phyloP scores from a whole-genome alignment of 2,888 invertebrate species.

The Tanaodytes sp. region DNA sequence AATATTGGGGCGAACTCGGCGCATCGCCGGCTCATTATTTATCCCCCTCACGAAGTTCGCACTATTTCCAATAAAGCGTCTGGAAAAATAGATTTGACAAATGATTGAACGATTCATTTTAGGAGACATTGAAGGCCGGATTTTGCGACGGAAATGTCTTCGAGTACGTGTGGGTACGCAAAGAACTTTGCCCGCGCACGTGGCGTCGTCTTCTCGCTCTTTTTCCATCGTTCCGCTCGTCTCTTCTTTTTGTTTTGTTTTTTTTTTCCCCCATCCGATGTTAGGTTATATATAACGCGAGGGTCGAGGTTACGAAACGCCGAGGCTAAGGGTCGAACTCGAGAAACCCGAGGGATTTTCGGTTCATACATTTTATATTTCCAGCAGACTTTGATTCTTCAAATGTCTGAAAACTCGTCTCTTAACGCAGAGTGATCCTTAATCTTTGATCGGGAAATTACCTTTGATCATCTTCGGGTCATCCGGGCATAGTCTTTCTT shows the following conservation, averaged over 20 bases:
- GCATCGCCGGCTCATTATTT: slow-evolving; percentile 29
- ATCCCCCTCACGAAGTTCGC: slow-evolving; percentile 26
- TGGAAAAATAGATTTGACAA: slow-evolving; percentile 39
- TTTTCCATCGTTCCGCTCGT: background rate
- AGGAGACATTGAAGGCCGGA: slow-evolving; percentile 12
- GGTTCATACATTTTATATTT: slow-evolving; percentile 73
- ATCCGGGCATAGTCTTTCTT: too few relatives aligned
- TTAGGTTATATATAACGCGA: slow-evolving; percentile 27
- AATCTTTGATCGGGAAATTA: too few relatives aligned
- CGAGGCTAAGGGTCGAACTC: slow-evolving; percentile 35
- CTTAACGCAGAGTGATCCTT: too few relatives aligned
- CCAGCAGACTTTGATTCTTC: slow-evolving; percentile 69
- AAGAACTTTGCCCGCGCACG: slow-evolving; percentile 36
- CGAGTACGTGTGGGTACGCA: slow-evolving; percentile 28
- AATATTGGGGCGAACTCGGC: slow-evolving; percentile 2
- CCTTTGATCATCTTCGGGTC: too few relatives aligned
- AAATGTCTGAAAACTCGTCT: slow-evolving; percentile 58
- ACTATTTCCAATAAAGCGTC: slow-evolving; percentile 21
- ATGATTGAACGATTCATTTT: slow-evolving; percentile 43
- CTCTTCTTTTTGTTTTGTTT: background rate
- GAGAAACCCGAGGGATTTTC: slow-evolving; percentile 62
- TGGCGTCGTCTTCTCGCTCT: slow-evolving; percentile 24
- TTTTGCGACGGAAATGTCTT: slow-evolving; percentile 27
- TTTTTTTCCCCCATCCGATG: background rate
- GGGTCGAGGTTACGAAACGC: slow-evolving; percentile 45